Base-by-base conservation (phyloP, 2,113 vertebrate species). In the Raja brachyura region DNA sequence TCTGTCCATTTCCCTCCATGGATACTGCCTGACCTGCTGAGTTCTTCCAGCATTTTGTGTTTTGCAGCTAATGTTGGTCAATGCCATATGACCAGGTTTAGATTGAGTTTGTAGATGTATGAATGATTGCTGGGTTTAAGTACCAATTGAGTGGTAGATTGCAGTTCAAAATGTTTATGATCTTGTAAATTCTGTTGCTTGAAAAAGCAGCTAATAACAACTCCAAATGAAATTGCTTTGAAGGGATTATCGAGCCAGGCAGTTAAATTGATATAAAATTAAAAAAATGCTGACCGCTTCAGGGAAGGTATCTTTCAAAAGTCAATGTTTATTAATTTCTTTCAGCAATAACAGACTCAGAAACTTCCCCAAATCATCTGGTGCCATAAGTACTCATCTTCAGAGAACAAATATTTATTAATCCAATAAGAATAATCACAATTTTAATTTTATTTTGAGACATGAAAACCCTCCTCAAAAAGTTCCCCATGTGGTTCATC, bases 151-250 rank as follows among this genome's bases (percentile, higher is more conserved):
- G 59, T 31, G 16, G 3, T 31, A 88, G 14, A 14, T 18, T 31
- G 63, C 59, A 88, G 83, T 31, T 63, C 28, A 20, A 11, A 88
- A 88, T 61, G 61, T 88, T 31, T 31, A 63, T 7, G 59, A 63
- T 88, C 61, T 31, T 31, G 61, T 63, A 88, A n/a, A 63, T 25
- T 5, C 4, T 31, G 59, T 31, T 88, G n/a, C 83, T 88, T 88
- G 83, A 63, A 88, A 88, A 88, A 13, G 59, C 28, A 31, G 28
- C 59, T 28, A 88, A 63, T 88, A 88, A 88, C 83, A 63, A 88
- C 59, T 88, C 63, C 25, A 63, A 88, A n/a, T n/a, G n/a, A 88
- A 88, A 33, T 63, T 59, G 59, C 13, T 88, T 61, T 5, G 14
- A n/a, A 13, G n/a, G 0, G 18, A n/a, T 66, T 88, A 88, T 88